These are phyloP conservation scores for Drosophila anomalipes DNA, from an alignment of 2,888 invertebrate species.

Conservation along the genomic window DNA sequence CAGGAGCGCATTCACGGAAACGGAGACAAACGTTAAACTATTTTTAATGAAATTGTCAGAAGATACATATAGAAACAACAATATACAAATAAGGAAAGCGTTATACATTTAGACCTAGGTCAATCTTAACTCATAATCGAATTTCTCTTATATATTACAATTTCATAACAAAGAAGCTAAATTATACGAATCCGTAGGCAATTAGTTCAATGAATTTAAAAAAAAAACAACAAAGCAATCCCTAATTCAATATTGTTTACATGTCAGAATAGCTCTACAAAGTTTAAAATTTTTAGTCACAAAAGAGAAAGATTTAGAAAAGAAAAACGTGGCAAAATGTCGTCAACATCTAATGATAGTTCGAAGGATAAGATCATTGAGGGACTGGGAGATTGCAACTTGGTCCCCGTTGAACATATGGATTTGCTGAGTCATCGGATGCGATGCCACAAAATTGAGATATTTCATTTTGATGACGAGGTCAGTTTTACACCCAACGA, in stretches of 20 bases:
- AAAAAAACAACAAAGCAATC: neutral
- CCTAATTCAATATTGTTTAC: neutral
- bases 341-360: neutral
- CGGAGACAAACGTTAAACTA: neutral
- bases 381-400: conserved; percentile 31
- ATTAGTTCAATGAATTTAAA: neutral
- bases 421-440: conserved; percentile 44
- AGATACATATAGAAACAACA: neutral
- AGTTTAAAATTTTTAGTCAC: too few species aligned
- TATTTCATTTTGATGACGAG: conserved; percentile 60
- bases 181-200: neutral
- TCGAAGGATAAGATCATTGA: conserved; percentile 16
- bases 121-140: neutral
- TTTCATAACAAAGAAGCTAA: neutral
- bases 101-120: neutral
- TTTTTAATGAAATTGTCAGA: neutral
- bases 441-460: conserved; percentile 54
- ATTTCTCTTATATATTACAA: neutral
- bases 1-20: conserved; percentile 56
- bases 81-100: neutral
- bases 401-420: conserved; percentile 42
- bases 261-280: neutral
- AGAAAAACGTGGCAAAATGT: conserved; percentile 8
- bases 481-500: conserved; percentile 50
- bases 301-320: neutral